Conservation (phyloP, 2,888 invertebrate species). For the Octonoba sinensis region DNA sequence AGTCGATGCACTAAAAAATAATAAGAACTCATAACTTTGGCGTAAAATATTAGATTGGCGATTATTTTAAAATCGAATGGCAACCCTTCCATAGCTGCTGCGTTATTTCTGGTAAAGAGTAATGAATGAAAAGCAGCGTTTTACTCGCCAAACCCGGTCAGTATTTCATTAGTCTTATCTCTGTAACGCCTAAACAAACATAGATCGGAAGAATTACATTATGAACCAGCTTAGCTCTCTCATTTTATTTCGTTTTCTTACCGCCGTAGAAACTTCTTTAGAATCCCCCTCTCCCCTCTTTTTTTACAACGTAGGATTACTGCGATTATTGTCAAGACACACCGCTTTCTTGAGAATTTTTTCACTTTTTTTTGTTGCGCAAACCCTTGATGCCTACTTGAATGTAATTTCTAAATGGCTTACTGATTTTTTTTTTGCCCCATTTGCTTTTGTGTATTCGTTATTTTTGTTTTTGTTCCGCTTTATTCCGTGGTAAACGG, state of each 20-base stretch:
- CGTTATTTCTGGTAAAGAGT: conserved; percentile 39
- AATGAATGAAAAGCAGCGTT: conserved; percentile 52
- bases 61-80: conserved; percentile 14
- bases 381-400: conserved; percentile 38
- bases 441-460: too few relatives aligned
- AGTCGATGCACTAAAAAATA: too few relatives aligned
- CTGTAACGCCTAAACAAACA: conserved; percentile 56
- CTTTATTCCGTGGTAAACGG: too few relatives aligned
- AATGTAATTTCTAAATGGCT: conserved; percentile 56
- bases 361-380: conserved; percentile 23
- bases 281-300: background rate
- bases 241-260: conserved; percentile 41
- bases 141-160: conserved; percentile 45
- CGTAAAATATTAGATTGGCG: conserved; percentile 34
- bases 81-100: conserved; percentile 38
- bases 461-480: background rate
- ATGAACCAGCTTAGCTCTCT: conserved; percentile 32
- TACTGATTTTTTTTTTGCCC: conserved; percentile 5
- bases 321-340: conserved; percentile 47
- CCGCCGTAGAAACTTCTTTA: conserved; percentile 30
- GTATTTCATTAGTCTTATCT: conserved; percentile 62
- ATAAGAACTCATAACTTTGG: conserved; percentile 5
- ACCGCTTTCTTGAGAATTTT: background rate
- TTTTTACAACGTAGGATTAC: conserved; percentile 35
- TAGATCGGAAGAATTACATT: conserved; percentile 48